Conservation (phyloP, 2,797 vertebrate genomes). For the Pseudochromis fuscus region DNA sequence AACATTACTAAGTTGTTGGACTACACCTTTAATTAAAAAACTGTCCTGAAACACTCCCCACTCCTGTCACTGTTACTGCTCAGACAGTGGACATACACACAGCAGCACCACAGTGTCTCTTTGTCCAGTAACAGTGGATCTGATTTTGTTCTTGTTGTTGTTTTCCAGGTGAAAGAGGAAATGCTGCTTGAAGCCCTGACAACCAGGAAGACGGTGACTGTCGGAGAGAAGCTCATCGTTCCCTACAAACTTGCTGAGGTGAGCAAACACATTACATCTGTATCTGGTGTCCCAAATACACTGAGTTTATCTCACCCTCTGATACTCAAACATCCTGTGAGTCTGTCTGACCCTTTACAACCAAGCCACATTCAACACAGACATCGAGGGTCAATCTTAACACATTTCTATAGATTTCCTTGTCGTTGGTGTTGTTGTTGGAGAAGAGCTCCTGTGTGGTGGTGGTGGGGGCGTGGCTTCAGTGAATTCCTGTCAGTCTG, state of each 20-base stretch:
- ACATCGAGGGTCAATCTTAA: background rate
- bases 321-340: background rate
- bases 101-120: background rate
- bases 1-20: background rate
- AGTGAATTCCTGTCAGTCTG: slow-evolving; percentile 26
- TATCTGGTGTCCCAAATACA: too few relatives aligned
- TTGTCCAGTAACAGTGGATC: background rate
- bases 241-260: slow-evolving; percentile 94
- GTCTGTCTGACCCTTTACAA: background rate
- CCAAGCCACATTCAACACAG: background rate
- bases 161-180: slow-evolving; percentile 91
- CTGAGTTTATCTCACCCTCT: background rate
- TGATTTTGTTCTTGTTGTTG: background rate
- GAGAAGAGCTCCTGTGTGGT: too few relatives aligned
- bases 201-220: slow-evolving; percentile 93
- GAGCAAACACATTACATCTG: too few relatives aligned
- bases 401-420: background rate
- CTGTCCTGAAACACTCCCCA: background rate
- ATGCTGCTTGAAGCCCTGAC: slow-evolving; percentile 93
- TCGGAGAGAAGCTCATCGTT: slow-evolving; percentile 93
- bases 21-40: background rate
- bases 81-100: background rate
- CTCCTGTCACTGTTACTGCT: background rate
- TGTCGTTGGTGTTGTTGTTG: background rate
- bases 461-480: too few relatives aligned